Evolutionary conservation across 1,140 invertebrate species (phyloP).

Genomic region (Ooceraea biroi): DNA sequence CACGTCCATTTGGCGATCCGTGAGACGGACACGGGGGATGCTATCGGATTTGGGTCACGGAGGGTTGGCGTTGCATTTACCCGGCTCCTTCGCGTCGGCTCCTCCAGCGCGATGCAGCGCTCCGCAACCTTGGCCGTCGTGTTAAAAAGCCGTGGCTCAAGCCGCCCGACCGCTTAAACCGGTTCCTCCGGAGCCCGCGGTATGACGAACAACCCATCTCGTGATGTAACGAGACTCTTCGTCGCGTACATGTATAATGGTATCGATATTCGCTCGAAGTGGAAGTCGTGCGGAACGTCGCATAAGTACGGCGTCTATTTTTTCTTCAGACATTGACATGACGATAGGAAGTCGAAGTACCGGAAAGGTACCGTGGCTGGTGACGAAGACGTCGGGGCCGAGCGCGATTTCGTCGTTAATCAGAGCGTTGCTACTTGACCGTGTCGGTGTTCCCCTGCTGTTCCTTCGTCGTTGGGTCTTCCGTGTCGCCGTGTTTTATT

Average conservation of each 20-base stretch:
- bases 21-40: neutral
- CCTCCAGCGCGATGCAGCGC: too few species aligned
- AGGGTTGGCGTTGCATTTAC: neutral
- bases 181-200: neutral
- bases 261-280: constrained; percentile 6
- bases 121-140: constrained; percentile 12
- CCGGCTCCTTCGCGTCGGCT: neutral
- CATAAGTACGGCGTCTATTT: neutral
- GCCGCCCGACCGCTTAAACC: constrained; percentile 27
- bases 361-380: constrained; percentile 24
- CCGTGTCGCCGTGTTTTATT: neutral
- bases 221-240: constrained; percentile 38
- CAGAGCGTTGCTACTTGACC: constrained; percentile 84
- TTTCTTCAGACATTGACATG: neutral
- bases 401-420: constrained; percentile 72
- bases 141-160: constrained; percentile 3
- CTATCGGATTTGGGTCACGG: constrained; percentile 24
- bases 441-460: constrained; percentile 62
- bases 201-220: constrained; percentile 30
- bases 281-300: neutral
- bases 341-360: constrained; percentile 41
- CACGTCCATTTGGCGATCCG: constrained; percentile 1
- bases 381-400: constrained; percentile 29
- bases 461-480: constrained; percentile 43
- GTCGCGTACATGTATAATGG: neutral